phyloP scores from a whole-genome alignment of 2,888 invertebrate genomes.

The Crossocerus cetratus region DNA sequence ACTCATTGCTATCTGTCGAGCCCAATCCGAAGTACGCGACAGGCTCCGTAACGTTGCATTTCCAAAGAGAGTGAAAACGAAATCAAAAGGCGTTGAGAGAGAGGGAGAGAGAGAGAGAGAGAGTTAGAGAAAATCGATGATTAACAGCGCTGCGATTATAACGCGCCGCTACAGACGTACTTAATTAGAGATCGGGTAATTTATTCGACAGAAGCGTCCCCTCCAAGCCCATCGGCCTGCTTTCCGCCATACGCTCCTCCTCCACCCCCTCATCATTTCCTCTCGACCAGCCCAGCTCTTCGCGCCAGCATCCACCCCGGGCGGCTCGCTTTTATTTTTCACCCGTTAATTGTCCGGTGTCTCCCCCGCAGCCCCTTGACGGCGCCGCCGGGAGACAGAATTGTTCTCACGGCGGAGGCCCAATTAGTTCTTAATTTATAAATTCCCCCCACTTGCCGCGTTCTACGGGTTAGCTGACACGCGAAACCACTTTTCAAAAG shows the following conservation, averaged over 20 bases:
- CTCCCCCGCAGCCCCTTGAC: slow-evolving; percentile 8
- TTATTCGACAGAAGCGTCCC: slow-evolving; percentile 52
- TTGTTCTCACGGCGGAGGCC: too few species aligned
- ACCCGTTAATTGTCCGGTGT: slow-evolving; percentile 26
- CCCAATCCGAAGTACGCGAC: too few species aligned
- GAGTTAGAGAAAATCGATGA: slow-evolving; percentile 46
- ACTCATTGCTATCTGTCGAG: too few species aligned
- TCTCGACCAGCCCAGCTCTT: slow-evolving; percentile 26
- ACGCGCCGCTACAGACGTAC: slow-evolving; percentile 51
- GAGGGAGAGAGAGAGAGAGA: too few species aligned
- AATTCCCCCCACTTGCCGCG: background rate
- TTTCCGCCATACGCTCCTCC: slow-evolving; percentile 16
- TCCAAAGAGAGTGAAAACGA: too few species aligned
- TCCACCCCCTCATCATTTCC: slow-evolving; percentile 18
- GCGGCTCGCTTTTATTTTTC: slow-evolving; percentile 26
- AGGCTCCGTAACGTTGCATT: too few species aligned
- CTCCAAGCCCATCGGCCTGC: slow-evolving; percentile 14
- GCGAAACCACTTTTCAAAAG: too few species aligned
- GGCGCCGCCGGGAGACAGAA: too few species aligned
- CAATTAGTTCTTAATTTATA: background rate
- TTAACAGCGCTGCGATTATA: slow-evolving; percentile 49
- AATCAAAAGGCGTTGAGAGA: too few species aligned
- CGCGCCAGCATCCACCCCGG: background rate
- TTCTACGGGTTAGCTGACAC: too few species aligned
- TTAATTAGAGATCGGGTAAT: slow-evolving; percentile 60